phyloP scores from a whole-genome alignment of 2,113 vertebrate species.

The Gambusia affinis region DNA sequence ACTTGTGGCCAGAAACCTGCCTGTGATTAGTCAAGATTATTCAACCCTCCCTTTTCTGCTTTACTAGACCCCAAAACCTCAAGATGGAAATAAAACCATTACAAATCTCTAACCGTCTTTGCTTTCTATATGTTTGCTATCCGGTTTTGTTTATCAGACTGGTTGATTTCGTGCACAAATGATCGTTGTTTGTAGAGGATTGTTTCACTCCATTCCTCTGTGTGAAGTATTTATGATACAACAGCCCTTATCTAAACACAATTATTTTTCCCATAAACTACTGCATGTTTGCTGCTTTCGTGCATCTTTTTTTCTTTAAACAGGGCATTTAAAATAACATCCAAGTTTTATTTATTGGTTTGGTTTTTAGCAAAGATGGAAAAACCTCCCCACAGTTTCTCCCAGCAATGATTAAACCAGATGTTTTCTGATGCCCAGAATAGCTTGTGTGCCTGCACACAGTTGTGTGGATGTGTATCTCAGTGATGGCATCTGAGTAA shows the following conservation, averaged over 20 bases:
- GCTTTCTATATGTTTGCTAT: background rate
- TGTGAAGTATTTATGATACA: slow-evolving; percentile 23
- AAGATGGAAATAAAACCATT: background rate
- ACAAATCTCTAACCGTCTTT: background rate
- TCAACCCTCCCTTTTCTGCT: background rate
- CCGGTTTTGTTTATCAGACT: background rate
- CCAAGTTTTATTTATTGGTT: slow-evolving; percentile 22
- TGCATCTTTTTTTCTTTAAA: slow-evolving; percentile 8
- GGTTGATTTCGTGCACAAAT: slow-evolving; percentile 5
- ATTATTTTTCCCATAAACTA: background rate
- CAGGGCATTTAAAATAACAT: background rate
- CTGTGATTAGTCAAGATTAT: background rate
- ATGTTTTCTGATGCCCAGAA: slow-evolving; percentile 49
- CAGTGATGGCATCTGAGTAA: slow-evolving; percentile 10
- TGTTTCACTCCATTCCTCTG: slow-evolving; percentile 32
- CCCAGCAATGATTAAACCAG: slow-evolving; percentile 36
- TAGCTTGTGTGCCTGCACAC: background rate
- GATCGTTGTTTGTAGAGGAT: slow-evolving; percentile 20
- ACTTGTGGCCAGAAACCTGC: background rate
- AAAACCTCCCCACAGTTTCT: slow-evolving; percentile 13
- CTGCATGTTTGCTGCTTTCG: slow-evolving; percentile 3
- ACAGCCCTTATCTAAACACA: slow-evolving; percentile 13
- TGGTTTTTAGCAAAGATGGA: slow-evolving; percentile 29
- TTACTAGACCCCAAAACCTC: background rate
- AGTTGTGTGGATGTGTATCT: background rate